Evolutionary conservation across 1,140 invertebrate genomes (phyloP).

Genomic region (Rhyacophila brunnea): DNA sequence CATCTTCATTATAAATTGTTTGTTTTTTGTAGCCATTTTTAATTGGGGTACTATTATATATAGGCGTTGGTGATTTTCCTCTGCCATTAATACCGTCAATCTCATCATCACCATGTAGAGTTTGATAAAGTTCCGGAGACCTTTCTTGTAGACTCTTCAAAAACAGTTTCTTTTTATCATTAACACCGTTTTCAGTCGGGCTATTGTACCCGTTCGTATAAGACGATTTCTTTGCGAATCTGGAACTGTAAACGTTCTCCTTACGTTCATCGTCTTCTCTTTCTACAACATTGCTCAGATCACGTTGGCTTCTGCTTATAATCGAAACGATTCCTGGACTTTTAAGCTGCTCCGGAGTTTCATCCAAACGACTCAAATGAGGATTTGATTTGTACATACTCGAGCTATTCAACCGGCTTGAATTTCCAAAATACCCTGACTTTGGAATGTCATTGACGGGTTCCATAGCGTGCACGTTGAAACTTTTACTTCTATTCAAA

Average conservation of each 20-base stretch:
- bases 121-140: slow-evolving; percentile 73
- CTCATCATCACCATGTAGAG: slow-evolving; percentile 63
- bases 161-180: slow-evolving; percentile 68
- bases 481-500: slow-evolving; percentile 78
- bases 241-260: slow-evolving; percentile 52
- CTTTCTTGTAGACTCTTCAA: slow-evolving; percentile 69
- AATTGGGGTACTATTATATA: slow-evolving; percentile 34
- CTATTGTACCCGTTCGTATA: slow-evolving; percentile 49
- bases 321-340: slow-evolving; percentile 82
- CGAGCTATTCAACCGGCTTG: slow-evolving; percentile 43
- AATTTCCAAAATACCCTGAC: slow-evolving; percentile 49
- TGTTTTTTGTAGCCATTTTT: slow-evolving; percentile 35
- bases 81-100: slow-evolving; percentile 48
- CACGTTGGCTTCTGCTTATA: slow-evolving; percentile 76
- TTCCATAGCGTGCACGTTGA: slow-evolving; percentile 70
- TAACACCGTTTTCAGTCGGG: slow-evolving; percentile 47
- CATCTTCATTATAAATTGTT: slow-evolving; percentile 37
- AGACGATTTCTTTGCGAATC: slow-evolving; percentile 56
- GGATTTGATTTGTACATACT: slow-evolving; percentile 73
- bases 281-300: slow-evolving; percentile 59
- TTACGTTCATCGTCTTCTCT: slow-evolving; percentile 50
- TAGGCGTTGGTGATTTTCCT: slow-evolving; percentile 43
- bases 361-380: slow-evolving; percentile 67
- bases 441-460: slow-evolving; percentile 47
- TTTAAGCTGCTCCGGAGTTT: slow-evolving; percentile 71